Evolutionary conservation across 1,140 invertebrate genomes (phyloP).

Genomic region (Cataglyphis hispanica): DNA sequence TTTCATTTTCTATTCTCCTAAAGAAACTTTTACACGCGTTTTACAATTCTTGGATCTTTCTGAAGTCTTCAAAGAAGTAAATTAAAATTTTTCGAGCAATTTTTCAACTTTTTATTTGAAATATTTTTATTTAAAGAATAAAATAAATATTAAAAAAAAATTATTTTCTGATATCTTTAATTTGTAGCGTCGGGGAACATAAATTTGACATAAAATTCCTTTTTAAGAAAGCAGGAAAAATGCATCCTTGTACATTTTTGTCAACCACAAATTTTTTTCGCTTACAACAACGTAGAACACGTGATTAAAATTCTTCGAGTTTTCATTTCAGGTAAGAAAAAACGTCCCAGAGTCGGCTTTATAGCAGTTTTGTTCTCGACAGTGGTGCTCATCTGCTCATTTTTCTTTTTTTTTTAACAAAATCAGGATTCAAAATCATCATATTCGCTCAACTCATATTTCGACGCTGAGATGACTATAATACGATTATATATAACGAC

Average conservation of each 20-base stretch:
- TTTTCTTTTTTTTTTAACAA: background rate
- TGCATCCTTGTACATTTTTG: background rate
- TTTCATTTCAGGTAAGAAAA: constrained; percentile 24
- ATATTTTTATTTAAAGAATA: background rate
- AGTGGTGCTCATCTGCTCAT: constrained; percentile 17
- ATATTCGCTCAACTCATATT: background rate
- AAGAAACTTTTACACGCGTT: background rate
- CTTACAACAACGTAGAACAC: background rate
- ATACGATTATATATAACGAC: background rate
- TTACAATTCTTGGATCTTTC: background rate
- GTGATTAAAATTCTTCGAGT: background rate
- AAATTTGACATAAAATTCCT: background rate
- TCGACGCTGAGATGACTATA: background rate
- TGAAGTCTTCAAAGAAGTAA: background rate
- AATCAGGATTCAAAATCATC: background rate
- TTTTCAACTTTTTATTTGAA: background rate
- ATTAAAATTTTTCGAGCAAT: background rate
- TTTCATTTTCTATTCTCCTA: background rate
- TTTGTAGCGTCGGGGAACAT: background rate
- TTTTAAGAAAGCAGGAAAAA: background rate
- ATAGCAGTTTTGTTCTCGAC: background rate
- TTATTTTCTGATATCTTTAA: background rate
- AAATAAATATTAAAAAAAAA: background rate
- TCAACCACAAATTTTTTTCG: too few species aligned
- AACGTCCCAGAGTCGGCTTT: background rate